These are phyloP conservation scores for Styela clava DNA, from an alignment of 23 tunicate species.

Conservation along the genomic window DNA sequence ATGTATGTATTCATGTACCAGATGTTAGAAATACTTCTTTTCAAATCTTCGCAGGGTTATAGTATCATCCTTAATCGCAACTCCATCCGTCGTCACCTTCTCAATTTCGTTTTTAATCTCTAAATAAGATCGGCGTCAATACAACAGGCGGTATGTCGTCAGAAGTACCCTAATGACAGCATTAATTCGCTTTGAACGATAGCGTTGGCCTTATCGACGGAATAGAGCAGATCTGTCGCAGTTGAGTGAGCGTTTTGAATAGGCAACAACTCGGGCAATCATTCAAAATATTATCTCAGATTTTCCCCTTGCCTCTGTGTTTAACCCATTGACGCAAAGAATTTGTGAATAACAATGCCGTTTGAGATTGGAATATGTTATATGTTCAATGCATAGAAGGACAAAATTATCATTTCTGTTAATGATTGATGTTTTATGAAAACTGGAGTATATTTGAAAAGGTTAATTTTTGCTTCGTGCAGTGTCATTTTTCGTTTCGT, in stretches of 20 bases:
- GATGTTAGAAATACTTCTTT: too few relatives aligned
- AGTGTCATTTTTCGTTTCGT: too few relatives aligned
- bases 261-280: neutral
- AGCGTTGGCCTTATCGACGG: neutral
- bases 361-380: too few relatives aligned
- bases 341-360: neutral
- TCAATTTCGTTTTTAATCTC: neutral
- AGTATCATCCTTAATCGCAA: neutral
- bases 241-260: constrained; percentile 6
- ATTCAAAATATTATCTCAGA: neutral
- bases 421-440: too few relatives aligned
- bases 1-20: too few relatives aligned
- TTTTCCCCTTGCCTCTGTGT: neutral
- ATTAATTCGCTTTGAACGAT: constrained; percentile 8
- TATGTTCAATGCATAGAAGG: too few relatives aligned
- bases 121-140: neutral
- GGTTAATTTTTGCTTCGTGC: too few relatives aligned
- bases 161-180: neutral
- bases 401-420: too few relatives aligned
- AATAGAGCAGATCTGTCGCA: neutral
- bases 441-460: too few relatives aligned
- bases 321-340: neutral
- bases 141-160: neutral
- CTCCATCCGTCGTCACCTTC: neutral
- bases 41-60: too few relatives aligned